phyloP scores from a whole-genome alignment of 2,113 vertebrate species.

The Pseudonaja textilis region DNA sequence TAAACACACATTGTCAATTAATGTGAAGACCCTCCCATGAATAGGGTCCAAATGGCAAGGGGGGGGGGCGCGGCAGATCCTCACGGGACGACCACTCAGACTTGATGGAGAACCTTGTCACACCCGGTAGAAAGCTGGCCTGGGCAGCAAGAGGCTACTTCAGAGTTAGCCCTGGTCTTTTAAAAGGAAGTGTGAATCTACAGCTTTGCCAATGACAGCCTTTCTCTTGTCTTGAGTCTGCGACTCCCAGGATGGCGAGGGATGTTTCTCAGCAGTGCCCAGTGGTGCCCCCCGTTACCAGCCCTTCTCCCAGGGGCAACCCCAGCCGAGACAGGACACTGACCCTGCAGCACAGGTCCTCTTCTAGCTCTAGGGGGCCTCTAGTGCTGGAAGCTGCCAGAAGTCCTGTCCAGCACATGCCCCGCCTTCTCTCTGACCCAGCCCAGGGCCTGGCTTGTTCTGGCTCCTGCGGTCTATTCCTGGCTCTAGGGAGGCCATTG shows the following conservation, averaged over 20 bases:
- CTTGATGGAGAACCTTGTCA: neutral
- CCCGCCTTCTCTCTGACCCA: conserved; percentile 83
- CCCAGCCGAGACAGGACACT: conserved; percentile 67
- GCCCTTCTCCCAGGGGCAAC: neutral
- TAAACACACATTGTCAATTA: neutral
- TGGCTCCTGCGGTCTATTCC: conserved; percentile 72
- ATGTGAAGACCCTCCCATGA: neutral
- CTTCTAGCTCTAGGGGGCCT: conserved; percentile 78
- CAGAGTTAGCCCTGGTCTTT: neutral
- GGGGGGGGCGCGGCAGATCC: too few species aligned
- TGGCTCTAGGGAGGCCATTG: conserved; percentile 64
- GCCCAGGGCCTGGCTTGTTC: conserved; percentile 64
- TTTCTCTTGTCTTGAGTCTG: neutral
- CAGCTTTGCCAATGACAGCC: neutral
- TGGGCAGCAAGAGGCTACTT: neutral
- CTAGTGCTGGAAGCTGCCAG: conserved; percentile 61
- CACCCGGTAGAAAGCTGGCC: neutral
- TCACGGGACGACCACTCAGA: too few species aligned
- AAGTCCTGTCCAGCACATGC: conserved; percentile 76
- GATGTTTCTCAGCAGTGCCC: neutral
- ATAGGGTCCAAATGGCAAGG: too few species aligned
- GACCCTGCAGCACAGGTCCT: conserved; percentile 82
- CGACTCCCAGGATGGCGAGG: neutral
- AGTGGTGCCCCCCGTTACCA: neutral
- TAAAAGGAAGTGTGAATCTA: neutral